A percentile compares a stretch with the other conserved stretches of the same genome.
Conservation (phyloP, 2,797 vertebrate genomes). For the Manis crassicaudata region DNA sequence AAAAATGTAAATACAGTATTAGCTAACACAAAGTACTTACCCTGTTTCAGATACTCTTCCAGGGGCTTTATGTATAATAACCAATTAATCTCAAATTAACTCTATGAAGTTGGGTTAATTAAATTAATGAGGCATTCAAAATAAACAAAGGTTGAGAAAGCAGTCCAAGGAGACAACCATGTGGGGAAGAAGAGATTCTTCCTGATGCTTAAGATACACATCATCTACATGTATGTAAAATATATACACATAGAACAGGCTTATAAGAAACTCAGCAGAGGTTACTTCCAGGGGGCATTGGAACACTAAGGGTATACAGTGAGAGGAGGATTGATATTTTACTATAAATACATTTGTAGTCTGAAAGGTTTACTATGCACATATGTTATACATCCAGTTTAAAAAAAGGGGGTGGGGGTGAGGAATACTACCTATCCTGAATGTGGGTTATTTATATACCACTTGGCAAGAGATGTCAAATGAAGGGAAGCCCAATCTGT, state of each 20-base stretch:
- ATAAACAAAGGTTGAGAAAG: background rate
- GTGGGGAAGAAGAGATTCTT: background rate
- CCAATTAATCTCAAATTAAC: background rate
- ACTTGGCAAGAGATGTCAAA: background rate
- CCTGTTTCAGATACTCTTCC: background rate
- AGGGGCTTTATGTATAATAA: background rate
- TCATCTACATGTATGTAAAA: background rate
- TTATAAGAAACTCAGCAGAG: background rate
- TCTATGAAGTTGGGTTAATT: background rate
- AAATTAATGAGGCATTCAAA: background rate
- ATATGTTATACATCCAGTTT: background rate
- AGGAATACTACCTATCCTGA: background rate
- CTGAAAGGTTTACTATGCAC: background rate
- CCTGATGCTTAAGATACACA: background rate
- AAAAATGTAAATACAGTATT: background rate
- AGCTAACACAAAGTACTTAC: background rate
- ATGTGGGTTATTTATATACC: background rate
- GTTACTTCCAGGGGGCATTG: background rate
- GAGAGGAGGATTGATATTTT: background rate
- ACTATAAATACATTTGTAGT: background rate
- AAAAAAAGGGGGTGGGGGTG: background rate
- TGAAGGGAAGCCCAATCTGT: background rate
- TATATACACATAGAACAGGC: background rate
- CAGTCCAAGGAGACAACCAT: background rate
- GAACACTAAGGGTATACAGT: background rate